Evolutionary conservation across 1,140 invertebrate genomes (phyloP).

Genomic region (Drosophila sproati): DNA sequence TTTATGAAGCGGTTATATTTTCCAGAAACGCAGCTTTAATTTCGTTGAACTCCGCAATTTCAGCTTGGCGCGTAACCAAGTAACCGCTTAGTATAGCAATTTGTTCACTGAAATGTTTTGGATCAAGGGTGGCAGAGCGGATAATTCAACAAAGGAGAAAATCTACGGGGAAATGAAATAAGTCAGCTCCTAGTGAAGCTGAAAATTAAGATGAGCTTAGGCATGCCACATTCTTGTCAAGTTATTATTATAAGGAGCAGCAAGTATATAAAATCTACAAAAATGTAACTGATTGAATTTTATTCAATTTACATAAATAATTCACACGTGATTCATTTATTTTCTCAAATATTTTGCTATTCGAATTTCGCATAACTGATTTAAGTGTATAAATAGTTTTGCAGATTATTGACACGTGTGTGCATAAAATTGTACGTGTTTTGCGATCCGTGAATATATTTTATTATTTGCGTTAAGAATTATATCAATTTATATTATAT

Average conservation of each 20-base stretch:
- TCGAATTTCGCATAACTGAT: background rate
- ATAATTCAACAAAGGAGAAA: slow-evolving; percentile 3
- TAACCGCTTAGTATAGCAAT: slow-evolving; percentile 31
- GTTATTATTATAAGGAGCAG: background rate
- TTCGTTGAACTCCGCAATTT: slow-evolving; percentile 50
- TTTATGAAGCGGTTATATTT: slow-evolving; percentile 21
- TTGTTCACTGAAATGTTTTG: slow-evolving; percentile 14
- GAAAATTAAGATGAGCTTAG: slow-evolving; percentile 17
- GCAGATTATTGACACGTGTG: background rate
- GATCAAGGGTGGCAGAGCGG: slow-evolving; percentile 3
- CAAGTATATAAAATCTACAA: background rate
- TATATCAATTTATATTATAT: too few species aligned
- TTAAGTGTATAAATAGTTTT: background rate
- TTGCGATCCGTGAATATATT: too few species aligned
- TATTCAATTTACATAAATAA: background rate
- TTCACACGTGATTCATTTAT: slow-evolving; percentile 1
- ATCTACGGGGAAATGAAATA: slow-evolving; percentile 21
- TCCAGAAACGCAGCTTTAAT: slow-evolving; percentile 33
- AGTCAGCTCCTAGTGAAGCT: background rate
- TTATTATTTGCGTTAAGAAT: too few species aligned
- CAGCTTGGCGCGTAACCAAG: slow-evolving; percentile 40
- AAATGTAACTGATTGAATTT: background rate
- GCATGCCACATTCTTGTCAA: slow-evolving; percentile 1
- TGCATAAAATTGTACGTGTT: background rate
- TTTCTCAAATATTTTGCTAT: background rate